Percentiles rank a stretch among this genome's conserved stretches.
These are phyloP conservation scores for Tolmerus cingulatus DNA, from an alignment of 2,888 invertebrate genomes.

Conservation along the genomic window DNA sequence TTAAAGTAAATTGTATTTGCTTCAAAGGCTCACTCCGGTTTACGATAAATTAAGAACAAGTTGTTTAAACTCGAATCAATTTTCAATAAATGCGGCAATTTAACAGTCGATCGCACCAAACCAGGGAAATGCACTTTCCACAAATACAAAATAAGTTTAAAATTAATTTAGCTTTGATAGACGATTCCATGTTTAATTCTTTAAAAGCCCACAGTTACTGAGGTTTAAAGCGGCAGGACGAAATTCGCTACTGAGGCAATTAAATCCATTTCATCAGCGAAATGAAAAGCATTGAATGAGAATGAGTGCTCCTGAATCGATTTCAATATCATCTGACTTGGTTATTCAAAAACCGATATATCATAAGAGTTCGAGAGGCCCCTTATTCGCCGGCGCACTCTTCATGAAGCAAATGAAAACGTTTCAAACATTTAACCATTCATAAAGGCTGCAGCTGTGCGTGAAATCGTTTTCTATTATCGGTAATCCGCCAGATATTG, in stretches of 20 bases:
- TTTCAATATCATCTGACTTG: background rate
- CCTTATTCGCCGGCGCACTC: background rate
- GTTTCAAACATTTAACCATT: background rate
- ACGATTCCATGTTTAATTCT: background rate
- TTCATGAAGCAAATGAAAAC: background rate
- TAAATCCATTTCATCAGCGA: background rate
- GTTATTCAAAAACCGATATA: background rate
- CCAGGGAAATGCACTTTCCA: background rate
- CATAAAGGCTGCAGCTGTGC: background rate
- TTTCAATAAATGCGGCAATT: no score
- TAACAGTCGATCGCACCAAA: no score
- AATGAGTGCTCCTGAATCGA: background rate
- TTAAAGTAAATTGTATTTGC: no score
- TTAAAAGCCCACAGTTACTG: background rate
- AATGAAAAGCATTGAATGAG: background rate
- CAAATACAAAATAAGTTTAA: background rate
- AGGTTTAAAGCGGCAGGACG: background rate
- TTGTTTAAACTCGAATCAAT: no score
- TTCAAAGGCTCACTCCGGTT: no score
- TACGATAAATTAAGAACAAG: no score
- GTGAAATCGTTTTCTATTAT: background rate
- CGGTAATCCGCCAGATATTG: background rate
- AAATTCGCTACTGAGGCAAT: background rate
- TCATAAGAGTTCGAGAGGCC: background rate
- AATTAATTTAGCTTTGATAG: background rate